Percentiles rank a stretch among this genome's conserved stretches.
phyloP scores from a whole-genome alignment of 2,888 invertebrate species.

The Sinodicranocentrus sp. region DNA sequence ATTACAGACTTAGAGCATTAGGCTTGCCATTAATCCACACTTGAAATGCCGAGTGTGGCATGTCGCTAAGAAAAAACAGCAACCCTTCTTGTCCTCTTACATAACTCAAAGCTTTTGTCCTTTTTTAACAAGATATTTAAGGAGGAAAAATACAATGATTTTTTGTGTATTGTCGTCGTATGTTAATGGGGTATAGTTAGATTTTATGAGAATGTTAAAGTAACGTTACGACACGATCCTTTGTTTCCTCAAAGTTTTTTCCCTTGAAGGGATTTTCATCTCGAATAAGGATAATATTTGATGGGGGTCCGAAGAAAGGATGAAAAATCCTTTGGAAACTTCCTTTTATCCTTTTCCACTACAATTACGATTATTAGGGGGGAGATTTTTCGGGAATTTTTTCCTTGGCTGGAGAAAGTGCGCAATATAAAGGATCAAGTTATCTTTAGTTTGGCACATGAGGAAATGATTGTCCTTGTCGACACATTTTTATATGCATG shows the following conservation, averaged over 20 bases:
- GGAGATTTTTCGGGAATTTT: too few species aligned
- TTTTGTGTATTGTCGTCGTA: constrained; percentile 10
- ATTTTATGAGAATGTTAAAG: neutral
- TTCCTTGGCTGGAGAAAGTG: too few species aligned
- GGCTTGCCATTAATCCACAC: constrained; percentile 48
- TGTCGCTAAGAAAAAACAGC: neutral
- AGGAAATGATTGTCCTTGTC: neutral
- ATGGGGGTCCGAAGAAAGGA: too few species aligned
- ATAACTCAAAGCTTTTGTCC: constrained; percentile 21
- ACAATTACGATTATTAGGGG: too few species aligned
- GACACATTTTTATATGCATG: constrained; percentile 9
- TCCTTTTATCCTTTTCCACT: too few species aligned
- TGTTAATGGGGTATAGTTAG: constrained; percentile 25
- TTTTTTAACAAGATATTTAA: constrained; percentile 6
- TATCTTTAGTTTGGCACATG: too few species aligned
- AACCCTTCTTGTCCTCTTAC: neutral
- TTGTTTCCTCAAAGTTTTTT: too few species aligned
- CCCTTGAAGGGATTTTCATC: too few species aligned
- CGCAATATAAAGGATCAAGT: too few species aligned
- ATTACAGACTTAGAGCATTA: constrained; percentile 16
- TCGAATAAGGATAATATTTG: too few species aligned
- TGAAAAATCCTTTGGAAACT: too few species aligned
- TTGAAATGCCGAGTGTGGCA: constrained; percentile 11
- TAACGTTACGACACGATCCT: too few species aligned
- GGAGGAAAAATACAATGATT: neutral